A percentile compares a stretch with the other conserved stretches of the same genome.
These are phyloP conservation scores for Girardinichthys multiradiatus DNA, from an alignment of 2,113 vertebrate genomes.

Conservation along the genomic window DNA sequence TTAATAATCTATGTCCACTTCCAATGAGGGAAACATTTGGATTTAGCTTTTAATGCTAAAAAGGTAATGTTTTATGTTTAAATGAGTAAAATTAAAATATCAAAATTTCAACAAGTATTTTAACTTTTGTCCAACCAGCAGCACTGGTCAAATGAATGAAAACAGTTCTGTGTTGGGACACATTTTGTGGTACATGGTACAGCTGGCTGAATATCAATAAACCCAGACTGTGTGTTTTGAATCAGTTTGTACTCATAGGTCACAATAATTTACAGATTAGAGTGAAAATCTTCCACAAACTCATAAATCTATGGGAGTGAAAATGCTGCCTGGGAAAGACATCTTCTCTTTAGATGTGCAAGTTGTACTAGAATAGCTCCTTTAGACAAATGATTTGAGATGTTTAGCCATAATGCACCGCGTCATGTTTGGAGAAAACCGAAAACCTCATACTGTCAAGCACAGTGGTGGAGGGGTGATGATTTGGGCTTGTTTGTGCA, in stretches of 20 bases:
- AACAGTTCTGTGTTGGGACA: background rate
- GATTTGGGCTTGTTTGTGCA: too few relatives aligned
- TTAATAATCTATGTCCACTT: background rate
- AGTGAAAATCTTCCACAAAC: too few relatives aligned
- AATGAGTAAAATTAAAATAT: background rate
- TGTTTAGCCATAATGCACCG: too few relatives aligned
- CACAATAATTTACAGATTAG: background rate
- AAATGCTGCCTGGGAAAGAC: too few relatives aligned
- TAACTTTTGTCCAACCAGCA: background rate
- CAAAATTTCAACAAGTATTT: background rate
- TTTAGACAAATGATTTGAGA: too few relatives aligned
- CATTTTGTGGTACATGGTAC: background rate
- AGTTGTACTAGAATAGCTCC: too few relatives aligned
- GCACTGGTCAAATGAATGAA: background rate
- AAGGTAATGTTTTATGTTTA: background rate
- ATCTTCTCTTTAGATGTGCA: too few relatives aligned
- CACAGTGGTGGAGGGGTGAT: background rate
- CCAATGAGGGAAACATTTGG: background rate
- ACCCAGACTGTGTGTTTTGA: background rate
- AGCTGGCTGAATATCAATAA: background rate
- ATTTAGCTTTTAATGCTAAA: too few relatives aligned
- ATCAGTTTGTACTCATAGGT: background rate
- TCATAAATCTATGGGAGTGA: too few relatives aligned
- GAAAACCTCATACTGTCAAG: background rate
- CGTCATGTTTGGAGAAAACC: too few relatives aligned